Conservation (phyloP, 2,113 vertebrate species). For the Riparia riparia region DNA sequence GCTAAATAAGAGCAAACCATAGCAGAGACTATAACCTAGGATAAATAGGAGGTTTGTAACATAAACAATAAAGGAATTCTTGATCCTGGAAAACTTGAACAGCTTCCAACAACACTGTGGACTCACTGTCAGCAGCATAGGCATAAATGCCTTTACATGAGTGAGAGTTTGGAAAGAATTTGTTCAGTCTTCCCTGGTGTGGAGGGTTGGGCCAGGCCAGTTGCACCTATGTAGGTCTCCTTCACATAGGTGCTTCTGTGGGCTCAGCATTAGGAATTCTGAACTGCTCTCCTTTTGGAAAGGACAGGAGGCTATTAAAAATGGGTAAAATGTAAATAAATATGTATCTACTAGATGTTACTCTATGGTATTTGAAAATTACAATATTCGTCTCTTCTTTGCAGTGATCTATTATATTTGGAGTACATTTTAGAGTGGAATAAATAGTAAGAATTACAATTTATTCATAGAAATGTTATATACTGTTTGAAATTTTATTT, state of each 20-base stretch:
- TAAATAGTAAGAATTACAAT: neutral
- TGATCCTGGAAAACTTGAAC: neutral
- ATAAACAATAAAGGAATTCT: neutral
- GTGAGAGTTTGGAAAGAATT: neutral
- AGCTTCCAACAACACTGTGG: neutral
- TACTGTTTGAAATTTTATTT: neutral
- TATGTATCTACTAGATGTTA: neutral
- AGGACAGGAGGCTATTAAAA: neutral
- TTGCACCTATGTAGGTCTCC: neutral
- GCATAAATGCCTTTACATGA: too few relatives aligned
- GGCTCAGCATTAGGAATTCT: neutral
- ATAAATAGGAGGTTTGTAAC: neutral
- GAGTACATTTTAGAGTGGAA: neutral
- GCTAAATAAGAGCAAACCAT: neutral
- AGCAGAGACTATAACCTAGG: neutral
- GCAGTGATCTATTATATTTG: neutral
- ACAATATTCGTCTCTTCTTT: neutral
- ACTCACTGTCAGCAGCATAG: fast-evolving
- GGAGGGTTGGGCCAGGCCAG: neutral
- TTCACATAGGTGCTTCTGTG: neutral
- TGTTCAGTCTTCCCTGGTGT: neutral
- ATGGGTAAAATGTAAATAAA: neutral
- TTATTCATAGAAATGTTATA: neutral
- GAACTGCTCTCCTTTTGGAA: neutral
- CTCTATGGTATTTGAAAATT: neutral